Evolutionary conservation across 1,140 invertebrate species (phyloP), one percentile per base, ranked within the genome.

Genomic region (Hycleus phaleratus): DNA sequence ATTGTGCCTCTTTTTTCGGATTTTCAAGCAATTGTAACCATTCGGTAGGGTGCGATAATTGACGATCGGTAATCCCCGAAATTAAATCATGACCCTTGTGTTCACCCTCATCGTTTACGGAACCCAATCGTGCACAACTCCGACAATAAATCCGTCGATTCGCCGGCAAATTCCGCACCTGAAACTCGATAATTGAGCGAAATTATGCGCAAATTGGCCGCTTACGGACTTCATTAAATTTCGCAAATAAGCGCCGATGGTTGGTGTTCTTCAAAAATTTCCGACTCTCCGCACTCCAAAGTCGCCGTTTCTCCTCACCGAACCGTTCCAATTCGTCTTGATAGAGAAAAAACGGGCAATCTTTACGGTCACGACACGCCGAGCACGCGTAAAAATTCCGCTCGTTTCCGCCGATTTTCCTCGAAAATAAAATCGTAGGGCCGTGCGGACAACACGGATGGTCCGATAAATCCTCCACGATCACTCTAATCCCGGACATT

Each of bases 1-100:
- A 90, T 71, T 90, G 88, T 43, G 88, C 87, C 74, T 88, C 85
- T 50, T 82, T 84, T 68, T 85, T 87, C 2, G 82, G 75, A 67
- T 85, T 78, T 12, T 81, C 75, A 7, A 85, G 65, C 3, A 85
- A 81, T 64, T 73, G 75, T 6, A 89, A 66, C 44, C 86, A 70
- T 63, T 76, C 72, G 6, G 83, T 80, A 8, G 85, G 85, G 68
- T 79, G 72, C 26, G 58, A 60, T 58, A 86, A 66, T 48, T 77
- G 65, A 59, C 77, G 57, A 66, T 82, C 73, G 3, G 73, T 73
- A 7, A 86, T 61, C 43, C 67, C 67, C 45, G 62, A 67, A 25
- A 61, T 68, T 4, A 81, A 51, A 7, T 78, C 63, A 70, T 85
- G 80, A 50, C 72, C 61, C 8, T 59, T 56, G 67, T 86, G 84